Percentiles rank a stretch among this genome's conserved stretches.
Conservation (phyloP, 2,888 invertebrate genomes). For the Iphiclides podalirius region DNA sequence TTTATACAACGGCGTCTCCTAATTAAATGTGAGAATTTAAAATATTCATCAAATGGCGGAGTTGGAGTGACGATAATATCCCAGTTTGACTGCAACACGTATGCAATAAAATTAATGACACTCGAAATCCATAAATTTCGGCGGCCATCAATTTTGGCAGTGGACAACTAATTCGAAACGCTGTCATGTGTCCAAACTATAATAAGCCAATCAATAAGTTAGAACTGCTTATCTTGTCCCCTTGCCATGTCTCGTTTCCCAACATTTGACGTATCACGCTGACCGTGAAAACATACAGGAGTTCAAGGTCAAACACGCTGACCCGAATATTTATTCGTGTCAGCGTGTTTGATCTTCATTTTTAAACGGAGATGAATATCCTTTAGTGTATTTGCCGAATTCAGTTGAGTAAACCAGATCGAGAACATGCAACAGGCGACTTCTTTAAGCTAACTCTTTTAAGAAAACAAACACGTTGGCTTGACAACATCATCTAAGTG, state of each 20-base stretch:
- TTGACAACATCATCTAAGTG: no score
- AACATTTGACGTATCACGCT: background rate
- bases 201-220: background rate
- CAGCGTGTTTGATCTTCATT: no score
- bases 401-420: no score
- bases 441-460: no score
- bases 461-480: no score
- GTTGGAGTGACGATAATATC: constrained; percentile 17
- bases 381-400: no score
- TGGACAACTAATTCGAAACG: constrained; percentile 12
- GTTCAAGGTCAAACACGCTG: no score
- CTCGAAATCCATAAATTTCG: constrained; percentile 11
- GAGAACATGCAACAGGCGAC: no score
- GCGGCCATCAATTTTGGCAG: constrained; percentile 9
- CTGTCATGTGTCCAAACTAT: constrained; percentile 1
- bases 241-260: background rate
- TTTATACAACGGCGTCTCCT: constrained; percentile 29
- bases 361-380: no score
- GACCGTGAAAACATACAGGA: background rate
- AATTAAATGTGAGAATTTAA: constrained; percentile 32
- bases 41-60: constrained; percentile 9
- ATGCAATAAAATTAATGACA: constrained; percentile 14
- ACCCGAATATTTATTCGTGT: no score
- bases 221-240: constrained; percentile 1
- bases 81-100: constrained; percentile 16